phyloP scores from a whole-genome alignment of 2,797 vertebrate species.

The Craterocephalus amniculus region DNA sequence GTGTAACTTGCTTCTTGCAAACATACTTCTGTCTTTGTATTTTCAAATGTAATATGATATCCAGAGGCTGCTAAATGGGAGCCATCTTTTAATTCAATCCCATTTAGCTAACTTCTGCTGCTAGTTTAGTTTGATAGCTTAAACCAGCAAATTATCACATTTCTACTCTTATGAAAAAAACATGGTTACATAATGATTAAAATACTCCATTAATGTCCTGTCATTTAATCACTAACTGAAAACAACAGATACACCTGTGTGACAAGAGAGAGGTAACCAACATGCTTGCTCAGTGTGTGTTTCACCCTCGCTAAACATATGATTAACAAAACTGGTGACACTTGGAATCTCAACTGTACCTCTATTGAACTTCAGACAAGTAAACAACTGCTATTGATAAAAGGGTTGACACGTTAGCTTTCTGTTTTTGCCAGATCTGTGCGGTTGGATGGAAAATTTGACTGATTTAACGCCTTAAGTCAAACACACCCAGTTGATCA shows the following conservation, averaged over 20 bases:
- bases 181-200: neutral
- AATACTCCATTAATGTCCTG: neutral
- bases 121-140: neutral
- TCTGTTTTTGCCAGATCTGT: no score
- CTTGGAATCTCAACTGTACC: constrained; percentile 37
- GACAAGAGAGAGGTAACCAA: neutral
- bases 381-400: constrained; percentile 28
- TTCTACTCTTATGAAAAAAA: neutral
- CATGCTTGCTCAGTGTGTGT: neutral
- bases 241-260: neutral
- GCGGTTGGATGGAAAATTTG: no score
- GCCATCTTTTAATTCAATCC: neutral
- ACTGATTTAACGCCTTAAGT: neutral
- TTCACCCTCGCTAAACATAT: no score
- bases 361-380: constrained; percentile 63
- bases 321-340: constrained; percentile 8
- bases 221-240: neutral
- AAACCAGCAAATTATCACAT: neutral
- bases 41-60: neutral
- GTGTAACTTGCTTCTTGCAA: neutral
- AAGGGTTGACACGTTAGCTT: constrained; percentile 10
- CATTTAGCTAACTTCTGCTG: neutral
- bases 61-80: neutral
- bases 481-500: neutral
- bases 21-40: neutral